phyloP scores from a whole-genome alignment of 2,888 invertebrate species.

The Urechis unicinctus region DNA sequence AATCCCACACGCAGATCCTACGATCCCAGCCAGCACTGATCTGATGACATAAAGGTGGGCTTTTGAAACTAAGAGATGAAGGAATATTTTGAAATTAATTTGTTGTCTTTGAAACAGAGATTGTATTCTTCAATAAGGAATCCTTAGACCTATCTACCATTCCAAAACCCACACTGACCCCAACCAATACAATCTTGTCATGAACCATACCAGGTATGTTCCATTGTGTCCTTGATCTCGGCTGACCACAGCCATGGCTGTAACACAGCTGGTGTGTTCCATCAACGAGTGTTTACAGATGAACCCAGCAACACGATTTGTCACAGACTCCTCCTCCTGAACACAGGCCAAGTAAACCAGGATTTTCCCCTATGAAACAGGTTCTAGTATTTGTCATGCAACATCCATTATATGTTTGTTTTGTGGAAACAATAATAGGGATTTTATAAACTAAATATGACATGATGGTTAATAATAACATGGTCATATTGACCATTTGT shows the following conservation, averaged over 20 bases:
- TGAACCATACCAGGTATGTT: conserved; percentile 40
- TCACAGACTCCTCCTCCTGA: conserved; percentile 45
- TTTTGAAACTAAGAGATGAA: too few species aligned
- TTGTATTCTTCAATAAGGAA: not conserved
- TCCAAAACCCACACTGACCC: not conserved
- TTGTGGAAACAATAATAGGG: too few species aligned
- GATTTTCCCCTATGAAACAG: too few species aligned
- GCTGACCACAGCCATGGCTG: conserved; percentile 43
- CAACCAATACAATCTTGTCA: too few species aligned
- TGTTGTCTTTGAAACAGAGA: conserved; percentile 8
- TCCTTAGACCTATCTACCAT: not conserved
- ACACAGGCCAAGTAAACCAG: too few species aligned
- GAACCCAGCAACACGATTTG: conserved; percentile 49
- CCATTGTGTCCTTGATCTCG: conserved; percentile 30
- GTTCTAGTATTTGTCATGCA: too few species aligned
- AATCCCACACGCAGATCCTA: conserved; percentile 47
- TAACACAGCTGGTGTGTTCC: conserved; percentile 46
- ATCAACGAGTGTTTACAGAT: conserved; percentile 44
- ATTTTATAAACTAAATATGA: too few species aligned
- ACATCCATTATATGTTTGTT: not conserved
- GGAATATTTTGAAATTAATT: too few species aligned
- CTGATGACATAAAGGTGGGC: too few species aligned
- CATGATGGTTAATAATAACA: too few species aligned
- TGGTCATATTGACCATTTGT: too few species aligned
- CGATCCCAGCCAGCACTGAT: conserved; percentile 49